Base-by-base conservation (phyloP, 2,113 vertebrate species). In the Dicerorhinus sumatrensis region DNA sequence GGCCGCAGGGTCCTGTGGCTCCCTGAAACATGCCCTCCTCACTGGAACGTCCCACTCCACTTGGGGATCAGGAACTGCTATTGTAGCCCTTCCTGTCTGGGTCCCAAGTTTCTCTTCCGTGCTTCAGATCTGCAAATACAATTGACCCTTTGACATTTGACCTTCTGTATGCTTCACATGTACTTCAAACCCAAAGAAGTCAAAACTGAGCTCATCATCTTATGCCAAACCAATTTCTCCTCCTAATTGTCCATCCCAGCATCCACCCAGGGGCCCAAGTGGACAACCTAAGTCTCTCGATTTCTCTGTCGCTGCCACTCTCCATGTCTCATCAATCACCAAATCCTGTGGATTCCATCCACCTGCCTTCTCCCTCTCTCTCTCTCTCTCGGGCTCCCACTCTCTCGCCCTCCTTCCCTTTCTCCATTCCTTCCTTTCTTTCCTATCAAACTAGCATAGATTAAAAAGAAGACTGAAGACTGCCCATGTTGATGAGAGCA, bases 41-140 rank as follows among this genome's bases (percentile, higher is more conserved):
- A 3, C 31, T 8, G 33, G 31, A 1, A 3, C 0, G 6, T 25
- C 67, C 27, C 31, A 3, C 36, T 36, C 39, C 8, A 0, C 8
- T 9, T 29, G 25, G 7, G 46, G 69, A 23, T 48, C 42, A 70
- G 58, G 42, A 62, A 6, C 51, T 31, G 14, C 21, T 1, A 6
- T 2, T 5, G 91, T 20, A 25, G 39, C 73, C 73, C 67, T 70
- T 73, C n/a, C 51, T 6, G n/a, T 65, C 79, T 0, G 70, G 77
- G 23, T 39, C 16, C 36, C 36, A 46, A 29, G 51, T 5, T 5
- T 67, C 73, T 83, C 33, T 54, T 89, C 69, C 27, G 67, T 77
- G 84, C 67, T 56, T 77, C 84, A 42, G 56, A 17, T 73, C 63
- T 81, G 65, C 54, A 27, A 51, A 60, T 20, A 80, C 17, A 8